phyloP scores from a whole-genome alignment of 2,888 invertebrate species.

The Beris chalybata region DNA sequence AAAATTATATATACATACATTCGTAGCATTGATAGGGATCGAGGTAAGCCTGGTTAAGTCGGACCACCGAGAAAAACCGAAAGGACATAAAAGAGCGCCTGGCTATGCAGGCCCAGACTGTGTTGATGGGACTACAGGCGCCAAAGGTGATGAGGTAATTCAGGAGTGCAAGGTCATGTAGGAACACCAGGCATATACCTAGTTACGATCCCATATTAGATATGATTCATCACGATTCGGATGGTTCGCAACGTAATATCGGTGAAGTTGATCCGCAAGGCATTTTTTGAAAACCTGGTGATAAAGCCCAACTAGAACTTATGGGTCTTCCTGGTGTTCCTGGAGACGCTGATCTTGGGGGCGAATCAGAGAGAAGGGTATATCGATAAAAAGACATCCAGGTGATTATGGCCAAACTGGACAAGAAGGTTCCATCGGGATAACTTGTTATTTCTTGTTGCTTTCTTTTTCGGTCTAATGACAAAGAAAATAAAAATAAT shows the following conservation, averaged over 20 bases:
- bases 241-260: slow-evolving; percentile 71
- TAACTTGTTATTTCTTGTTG: slow-evolving; percentile 50
- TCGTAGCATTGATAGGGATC: slow-evolving; percentile 50
- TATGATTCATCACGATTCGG: slow-evolving; percentile 66
- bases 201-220: slow-evolving; percentile 68
- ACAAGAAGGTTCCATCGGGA: slow-evolving; percentile 72
- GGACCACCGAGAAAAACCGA: slow-evolving; percentile 73
- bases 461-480: no score
- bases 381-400: slow-evolving; percentile 76
- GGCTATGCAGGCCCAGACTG: slow-evolving; percentile 76
- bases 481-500: no score
- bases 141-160: slow-evolving; percentile 66
- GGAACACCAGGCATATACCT: slow-evolving; percentile 72
- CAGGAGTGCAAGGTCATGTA: slow-evolving; percentile 54
- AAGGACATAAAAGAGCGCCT: slow-evolving; percentile 83
- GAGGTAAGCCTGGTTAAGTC: slow-evolving; percentile 75
- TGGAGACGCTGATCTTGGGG: slow-evolving; percentile 61
- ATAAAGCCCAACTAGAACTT: slow-evolving; percentile 50
- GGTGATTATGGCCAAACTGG: slow-evolving; percentile 84
- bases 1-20: no score
- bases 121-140: slow-evolving; percentile 66
- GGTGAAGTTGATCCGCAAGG: slow-evolving; percentile 57
- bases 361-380: slow-evolving; percentile 68
- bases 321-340: slow-evolving; percentile 62
- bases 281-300: slow-evolving; percentile 50